Base-by-base conservation (phyloP, 2,797 vertebrate genomes). In the Steatocranus sp. region DNA sequence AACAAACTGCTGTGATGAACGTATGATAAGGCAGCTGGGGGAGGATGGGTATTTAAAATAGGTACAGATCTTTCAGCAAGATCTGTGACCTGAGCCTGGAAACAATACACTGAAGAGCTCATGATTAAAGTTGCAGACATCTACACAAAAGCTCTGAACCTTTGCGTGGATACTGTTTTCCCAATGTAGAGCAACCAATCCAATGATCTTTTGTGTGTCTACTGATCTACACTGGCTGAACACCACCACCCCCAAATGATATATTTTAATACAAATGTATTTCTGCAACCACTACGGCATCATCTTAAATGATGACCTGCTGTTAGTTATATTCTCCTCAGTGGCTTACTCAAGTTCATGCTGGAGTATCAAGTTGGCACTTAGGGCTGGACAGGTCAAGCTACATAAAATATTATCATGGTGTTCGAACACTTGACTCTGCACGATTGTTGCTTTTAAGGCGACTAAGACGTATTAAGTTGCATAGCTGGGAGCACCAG, bases 401-500 rank as follows among this genome's bases (percentile, higher is more conserved):
- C 68, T 76, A 79, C 36, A 77, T 25, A 20, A 70, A 83, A 43
- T 27, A 15, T 84, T 87, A 86, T 85, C 30, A 78, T 80, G 10
- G 80, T 77, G 63, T 74, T n/a, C 8, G 73, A 86, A 89, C 83
- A 86, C 78, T 82, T 63, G 43, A 86, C 68, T 20, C 82, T 48
- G 49, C 41, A 17, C 30, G 58, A 32, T 50, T 74, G 74, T 49
- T 81, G 54, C 75, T 76, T 75, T 73, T 32, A 41, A 76, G 23
- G 50, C 30, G 2, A 46, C 75, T 18, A 80, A 68, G 76, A 83
- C 43, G 3, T 86, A 88, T 93, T 83, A 48, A 48, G 88, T 92
- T 58, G 15, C 88, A 75, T 2, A 11, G 46, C 50, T n/a, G 25
- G 49, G 66, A 75, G 88, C 87, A 83, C 32, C 4, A 70, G 86